phyloP scores from a whole-genome alignment of 2,113 vertebrate genomes.

The Poecile atricapillus region DNA sequence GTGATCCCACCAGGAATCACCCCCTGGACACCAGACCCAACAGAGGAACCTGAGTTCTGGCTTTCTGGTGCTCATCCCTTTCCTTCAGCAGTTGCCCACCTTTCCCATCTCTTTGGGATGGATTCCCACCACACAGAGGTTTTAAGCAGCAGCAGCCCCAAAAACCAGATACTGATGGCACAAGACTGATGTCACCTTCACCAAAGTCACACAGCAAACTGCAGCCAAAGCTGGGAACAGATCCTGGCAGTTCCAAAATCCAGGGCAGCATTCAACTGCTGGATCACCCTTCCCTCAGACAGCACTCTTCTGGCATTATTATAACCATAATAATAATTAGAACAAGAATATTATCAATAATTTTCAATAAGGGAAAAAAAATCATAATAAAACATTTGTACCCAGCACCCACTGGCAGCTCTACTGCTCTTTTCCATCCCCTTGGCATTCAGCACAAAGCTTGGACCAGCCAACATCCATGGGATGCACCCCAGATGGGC shows the following conservation, averaged over 20 bases:
- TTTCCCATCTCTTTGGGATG: background rate
- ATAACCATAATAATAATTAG: rapidly evolving
- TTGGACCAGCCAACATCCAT: background rate
- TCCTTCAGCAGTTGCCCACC: background rate
- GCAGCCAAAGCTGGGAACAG: background rate
- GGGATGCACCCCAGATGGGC: rapidly evolving
- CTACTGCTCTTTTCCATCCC: background rate
- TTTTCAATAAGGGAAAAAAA: background rate
- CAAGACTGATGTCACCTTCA: background rate
- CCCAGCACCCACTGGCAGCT: background rate
- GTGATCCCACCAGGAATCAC: background rate
- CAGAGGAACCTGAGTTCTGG: background rate
- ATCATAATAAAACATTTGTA: background rate
- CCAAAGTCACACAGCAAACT: rapidly evolving
- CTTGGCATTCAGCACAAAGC: background rate
- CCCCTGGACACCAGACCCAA: background rate
- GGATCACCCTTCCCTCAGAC: background rate
- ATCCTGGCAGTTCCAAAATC: background rate
- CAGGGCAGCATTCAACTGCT: background rate
- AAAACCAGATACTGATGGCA: background rate
- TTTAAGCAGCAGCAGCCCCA: background rate
- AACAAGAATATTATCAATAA: background rate
- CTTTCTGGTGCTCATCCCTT: background rate
- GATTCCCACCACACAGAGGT: background rate
- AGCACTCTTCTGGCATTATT: background rate